phyloP scores from a whole-genome alignment of 2,113 vertebrate genomes.

The Thermophis baileyi region DNA sequence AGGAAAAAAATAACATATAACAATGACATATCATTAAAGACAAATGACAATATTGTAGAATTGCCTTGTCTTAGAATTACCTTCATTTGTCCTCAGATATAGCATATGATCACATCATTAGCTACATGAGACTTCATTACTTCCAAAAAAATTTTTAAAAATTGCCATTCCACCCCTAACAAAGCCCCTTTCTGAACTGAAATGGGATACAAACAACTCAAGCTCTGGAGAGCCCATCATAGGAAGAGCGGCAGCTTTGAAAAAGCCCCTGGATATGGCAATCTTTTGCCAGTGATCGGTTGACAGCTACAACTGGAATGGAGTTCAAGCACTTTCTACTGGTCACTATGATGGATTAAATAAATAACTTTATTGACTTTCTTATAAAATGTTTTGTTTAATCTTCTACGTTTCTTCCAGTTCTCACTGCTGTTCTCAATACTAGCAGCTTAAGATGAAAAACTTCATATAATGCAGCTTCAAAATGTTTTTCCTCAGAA shows the following conservation, averaged over 20 bases:
- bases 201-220: not conserved
- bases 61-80: not conserved
- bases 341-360: not conserved
- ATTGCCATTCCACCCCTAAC: not conserved
- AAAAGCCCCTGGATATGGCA: not conserved
- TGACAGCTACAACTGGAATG: not conserved
- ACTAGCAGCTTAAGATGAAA: slow-evolving; percentile 9
- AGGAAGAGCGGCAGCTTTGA: not conserved
- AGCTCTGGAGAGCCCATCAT: not conserved
- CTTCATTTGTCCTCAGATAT: not conserved
- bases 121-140: not conserved
- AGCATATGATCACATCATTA: not conserved
- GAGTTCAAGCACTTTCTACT: not conserved
- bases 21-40: not conserved
- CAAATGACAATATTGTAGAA: not conserved
- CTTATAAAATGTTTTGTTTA: not conserved
- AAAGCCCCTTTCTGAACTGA: not conserved
- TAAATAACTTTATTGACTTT: not conserved
- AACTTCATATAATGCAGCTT: slow-evolving; percentile 21
- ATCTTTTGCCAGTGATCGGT: not conserved
- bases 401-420: not conserved
- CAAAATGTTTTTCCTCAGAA: slow-evolving; percentile 10
- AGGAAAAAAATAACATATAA: not conserved
- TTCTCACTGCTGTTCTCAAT: not conserved
- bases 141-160: not conserved